Conservation (phyloP, 2,113 vertebrate genomes). For the Gnathonemus echidnorhynchus region DNA sequence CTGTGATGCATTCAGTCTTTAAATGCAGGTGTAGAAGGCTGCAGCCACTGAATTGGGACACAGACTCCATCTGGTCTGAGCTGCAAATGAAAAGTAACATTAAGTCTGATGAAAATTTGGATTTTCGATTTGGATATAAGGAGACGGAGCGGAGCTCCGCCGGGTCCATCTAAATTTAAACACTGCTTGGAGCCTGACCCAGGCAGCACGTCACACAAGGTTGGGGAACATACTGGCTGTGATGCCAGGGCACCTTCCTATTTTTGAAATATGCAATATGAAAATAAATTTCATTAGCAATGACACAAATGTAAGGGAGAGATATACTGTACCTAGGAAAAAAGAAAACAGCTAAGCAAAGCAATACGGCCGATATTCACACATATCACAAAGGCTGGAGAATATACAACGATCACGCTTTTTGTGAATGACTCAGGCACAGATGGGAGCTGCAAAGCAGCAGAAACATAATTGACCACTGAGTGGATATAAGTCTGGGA, state of each 20-base stretch:
- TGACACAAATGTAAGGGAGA: neutral
- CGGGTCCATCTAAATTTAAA: neutral
- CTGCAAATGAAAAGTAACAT: neutral
- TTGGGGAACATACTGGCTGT: neutral
- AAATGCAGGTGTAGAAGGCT: neutral
- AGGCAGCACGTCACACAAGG: neutral
- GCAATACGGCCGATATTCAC: neutral
- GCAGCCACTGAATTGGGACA: neutral
- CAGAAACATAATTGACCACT: neutral
- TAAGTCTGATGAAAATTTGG: neutral
- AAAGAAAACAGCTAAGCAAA: neutral
- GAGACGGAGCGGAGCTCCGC: neutral
- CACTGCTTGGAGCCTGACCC: neutral
- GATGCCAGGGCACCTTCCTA: neutral
- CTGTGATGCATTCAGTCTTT: neutral
- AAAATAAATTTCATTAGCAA: neutral
- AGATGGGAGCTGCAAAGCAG: neutral
- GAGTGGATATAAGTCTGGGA: neutral
- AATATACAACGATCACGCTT: neutral
- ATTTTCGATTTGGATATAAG: neutral
- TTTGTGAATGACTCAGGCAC: neutral
- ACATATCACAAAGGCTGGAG: neutral
- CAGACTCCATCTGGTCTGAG: neutral
- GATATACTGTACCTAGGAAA: neutral
- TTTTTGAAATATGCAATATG: neutral